Evolutionary conservation across 2,113 vertebrate species (phyloP), one percentile per base, ranked within the genome.

Genomic region (Rhipidura dahli): DNA sequence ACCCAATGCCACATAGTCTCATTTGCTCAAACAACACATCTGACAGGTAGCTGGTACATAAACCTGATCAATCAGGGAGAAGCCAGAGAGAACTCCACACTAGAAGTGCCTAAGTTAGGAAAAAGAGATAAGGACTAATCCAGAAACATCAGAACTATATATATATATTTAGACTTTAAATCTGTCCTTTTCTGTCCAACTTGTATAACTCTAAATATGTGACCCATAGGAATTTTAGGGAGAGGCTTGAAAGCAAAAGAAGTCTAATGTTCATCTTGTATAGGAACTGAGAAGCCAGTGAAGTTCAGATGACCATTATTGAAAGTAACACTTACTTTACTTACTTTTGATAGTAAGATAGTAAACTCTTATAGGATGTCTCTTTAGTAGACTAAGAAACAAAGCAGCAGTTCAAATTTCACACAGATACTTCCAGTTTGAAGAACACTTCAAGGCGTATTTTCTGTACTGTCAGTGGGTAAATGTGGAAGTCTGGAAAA

Each of bases 251-350:
- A 77, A 79, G 26, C 22, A 77, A 73, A 90, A 75, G 18, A 42
- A 27, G 2, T 57, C 39, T 24, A 57, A 11, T 0, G 0, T 33
- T 65, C 63, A 89, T 31, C 14, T 4, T 39, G 13, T 37, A 50
- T 0, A 50, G 35, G 42, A 92, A 71, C 18, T 2, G 2, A 85
- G 24, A 84, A 87, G 15, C 8, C 54, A 89, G 8, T 42, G 20
- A 85, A 69, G 40, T 83, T 73, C 68, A 94, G 33, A 61, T 4
- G 15, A 40, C 0, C 3, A 23, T 50, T 65, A 87, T 19, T 66
- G 35, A 70, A 65, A 77, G 13, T n/a, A n/a, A n/a, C n/a, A n/a
- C n/a, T n/a, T n/a, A n/a, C n/a, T n/a, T n/a, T n/a, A n/a, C n/a
- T n/a, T n/a, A n/a, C n/a, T 14, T 63, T 50, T 77, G 37, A 40